These are phyloP conservation scores for Epirrhoe tristata DNA, from an alignment of 2,888 invertebrate species.

Conservation along the genomic window DNA sequence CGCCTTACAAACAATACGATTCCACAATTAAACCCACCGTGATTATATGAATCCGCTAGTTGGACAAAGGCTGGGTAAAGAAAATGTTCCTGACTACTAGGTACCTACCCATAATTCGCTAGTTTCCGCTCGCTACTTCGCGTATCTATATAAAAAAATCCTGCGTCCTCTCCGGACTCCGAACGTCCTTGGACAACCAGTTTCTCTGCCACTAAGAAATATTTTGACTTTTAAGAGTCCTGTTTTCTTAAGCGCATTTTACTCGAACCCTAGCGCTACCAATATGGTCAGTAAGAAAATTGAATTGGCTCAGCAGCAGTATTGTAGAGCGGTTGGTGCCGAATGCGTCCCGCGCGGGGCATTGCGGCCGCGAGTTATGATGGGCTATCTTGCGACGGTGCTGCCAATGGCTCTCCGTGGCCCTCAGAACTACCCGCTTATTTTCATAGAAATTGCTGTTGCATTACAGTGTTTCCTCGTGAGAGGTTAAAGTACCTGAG, in stretches of 20 bases:
- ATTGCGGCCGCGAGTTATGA: conserved; percentile 68
- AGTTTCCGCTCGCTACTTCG: neutral
- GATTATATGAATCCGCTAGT: conserved; percentile 26
- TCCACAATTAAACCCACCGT: conserved; percentile 51
- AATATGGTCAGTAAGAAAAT: conserved; percentile 80
- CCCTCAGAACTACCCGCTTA: conserved; percentile 38
- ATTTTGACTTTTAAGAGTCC: neutral
- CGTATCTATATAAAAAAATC: too few relatives aligned
- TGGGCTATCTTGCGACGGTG: conserved; percentile 49
- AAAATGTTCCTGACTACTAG: neutral
- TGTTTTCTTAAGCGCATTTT: conserved; percentile 5
- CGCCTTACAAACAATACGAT: conserved; percentile 52
- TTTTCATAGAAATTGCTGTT: conserved; percentile 42
- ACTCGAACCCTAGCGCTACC: conserved; percentile 51
- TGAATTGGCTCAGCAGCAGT: conserved; percentile 66
- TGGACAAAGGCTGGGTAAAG: conserved; percentile 10
- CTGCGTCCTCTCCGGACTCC: too few relatives aligned
- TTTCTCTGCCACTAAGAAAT: too few relatives aligned
- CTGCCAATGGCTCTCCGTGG: conserved; percentile 44
- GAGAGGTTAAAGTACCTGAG: conserved; percentile 15
- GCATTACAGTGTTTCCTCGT: conserved; percentile 31
- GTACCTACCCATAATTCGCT: neutral
- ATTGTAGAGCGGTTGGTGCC: conserved; percentile 61
- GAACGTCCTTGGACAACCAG: too few relatives aligned
- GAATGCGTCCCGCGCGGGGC: conserved; percentile 78